Evolutionary conservation across 1,140 invertebrate genomes (phyloP).

Genomic region (Holotrichia oblita): DNA sequence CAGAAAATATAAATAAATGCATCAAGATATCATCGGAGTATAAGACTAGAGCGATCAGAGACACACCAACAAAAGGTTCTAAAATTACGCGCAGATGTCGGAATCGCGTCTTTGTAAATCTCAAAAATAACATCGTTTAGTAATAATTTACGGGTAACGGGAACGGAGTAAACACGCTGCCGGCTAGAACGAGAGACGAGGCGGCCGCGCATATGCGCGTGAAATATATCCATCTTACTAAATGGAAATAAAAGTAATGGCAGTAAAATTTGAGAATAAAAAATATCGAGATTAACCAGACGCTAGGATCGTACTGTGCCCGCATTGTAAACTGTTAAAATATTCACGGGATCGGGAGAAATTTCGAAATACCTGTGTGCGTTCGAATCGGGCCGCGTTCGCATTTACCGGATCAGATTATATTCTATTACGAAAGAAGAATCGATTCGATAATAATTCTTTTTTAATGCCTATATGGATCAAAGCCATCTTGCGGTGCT

Average conservation of each 20-base stretch:
- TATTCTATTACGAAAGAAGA: too few species aligned
- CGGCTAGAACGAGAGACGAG: neutral
- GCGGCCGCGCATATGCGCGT: neutral
- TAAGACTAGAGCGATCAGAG: too few species aligned
- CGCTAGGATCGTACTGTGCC: neutral
- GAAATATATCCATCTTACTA: neutral
- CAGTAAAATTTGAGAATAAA: constrained; percentile 26
- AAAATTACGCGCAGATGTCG: too few species aligned
- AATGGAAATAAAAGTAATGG: neutral
- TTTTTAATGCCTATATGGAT: too few species aligned
- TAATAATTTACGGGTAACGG: constrained; percentile 17
- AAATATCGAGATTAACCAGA: constrained; percentile 35
- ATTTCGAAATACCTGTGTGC: neutral
- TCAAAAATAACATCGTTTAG: constrained; percentile 33
- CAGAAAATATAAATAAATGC: too few species aligned
- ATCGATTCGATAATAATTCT: too few species aligned
- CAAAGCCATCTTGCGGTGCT: too few species aligned
- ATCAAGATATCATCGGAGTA: too few species aligned
- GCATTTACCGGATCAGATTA: too few species aligned
- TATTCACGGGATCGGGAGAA: constrained; percentile 5
- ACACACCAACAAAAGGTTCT: too few species aligned
- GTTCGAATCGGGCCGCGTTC: too few species aligned
- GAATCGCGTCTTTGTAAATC: constrained; percentile 19
- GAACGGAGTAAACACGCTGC: constrained; percentile 6
- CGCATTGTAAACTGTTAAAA: constrained; percentile 7